Conservation (phyloP, 2,888 invertebrate species). For the Tridacna crocea region DNA sequence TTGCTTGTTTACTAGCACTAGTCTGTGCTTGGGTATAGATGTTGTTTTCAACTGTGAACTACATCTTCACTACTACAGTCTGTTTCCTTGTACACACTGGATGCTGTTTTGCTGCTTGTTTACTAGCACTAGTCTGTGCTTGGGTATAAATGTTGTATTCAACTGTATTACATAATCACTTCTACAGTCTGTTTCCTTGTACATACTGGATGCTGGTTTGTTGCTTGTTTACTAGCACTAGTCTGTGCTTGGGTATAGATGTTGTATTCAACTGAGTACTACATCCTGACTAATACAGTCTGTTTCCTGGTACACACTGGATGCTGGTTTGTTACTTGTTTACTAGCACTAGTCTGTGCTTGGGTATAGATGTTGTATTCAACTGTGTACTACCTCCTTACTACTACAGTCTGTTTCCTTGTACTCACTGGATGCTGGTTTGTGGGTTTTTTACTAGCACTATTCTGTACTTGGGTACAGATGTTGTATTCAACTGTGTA, state of each 20-base stretch:
- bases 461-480: neutral
- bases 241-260: neutral
- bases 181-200: neutral
- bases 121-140: conserved; percentile 4
- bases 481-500: neutral
- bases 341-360: too few species aligned
- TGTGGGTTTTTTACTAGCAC: neutral
- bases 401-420: too few species aligned
- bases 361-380: too few species aligned
- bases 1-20: neutral
- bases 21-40: neutral
- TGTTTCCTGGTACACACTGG: too few species aligned
- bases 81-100: neutral
- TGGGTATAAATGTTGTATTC: neutral
- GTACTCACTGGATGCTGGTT: too few species aligned
- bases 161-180: neutral
- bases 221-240: neutral
- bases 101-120: neutral
- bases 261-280: too few species aligned
- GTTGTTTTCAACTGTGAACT: neutral
- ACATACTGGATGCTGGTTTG: neutral
- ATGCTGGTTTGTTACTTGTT: too few species aligned
- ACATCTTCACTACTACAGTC: neutral
- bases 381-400: too few species aligned
- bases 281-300: too few species aligned